These are phyloP conservation scores for Pemphigus obesinymphae DNA, from an alignment of 1,140 invertebrate genomes.

Conservation along the genomic window DNA sequence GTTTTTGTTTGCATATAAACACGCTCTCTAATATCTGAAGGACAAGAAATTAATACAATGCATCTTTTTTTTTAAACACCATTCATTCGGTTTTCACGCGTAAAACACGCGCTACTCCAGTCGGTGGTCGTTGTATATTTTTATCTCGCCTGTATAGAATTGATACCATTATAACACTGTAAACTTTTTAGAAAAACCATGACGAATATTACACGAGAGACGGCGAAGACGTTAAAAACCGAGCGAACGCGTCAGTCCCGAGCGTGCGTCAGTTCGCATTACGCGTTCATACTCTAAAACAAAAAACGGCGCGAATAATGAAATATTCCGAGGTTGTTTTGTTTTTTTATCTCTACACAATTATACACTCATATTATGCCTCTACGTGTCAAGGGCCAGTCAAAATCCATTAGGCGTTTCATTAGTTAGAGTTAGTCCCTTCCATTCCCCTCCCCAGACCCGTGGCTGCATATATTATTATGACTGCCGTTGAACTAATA, in stretches of 20 bases:
- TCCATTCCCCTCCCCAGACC: too few relatives aligned
- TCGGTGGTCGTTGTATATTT: too few relatives aligned
- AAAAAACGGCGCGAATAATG: neutral
- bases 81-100: too few relatives aligned
- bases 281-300: neutral
- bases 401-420: conserved; percentile 8
- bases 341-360: neutral
- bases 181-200: neutral
- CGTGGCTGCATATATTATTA: too few relatives aligned
- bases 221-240: neutral
- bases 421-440: neutral
- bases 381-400: neutral
- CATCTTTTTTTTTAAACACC: too few relatives aligned
- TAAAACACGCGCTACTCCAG: too few relatives aligned
- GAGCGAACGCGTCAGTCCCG: neutral
- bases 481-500: neutral
- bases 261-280: conserved; percentile 2
- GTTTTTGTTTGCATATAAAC: too few relatives aligned
- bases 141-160: too few relatives aligned
- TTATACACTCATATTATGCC: neutral
- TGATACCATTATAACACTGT: too few relatives aligned
- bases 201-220: neutral
- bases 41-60: too few relatives aligned
- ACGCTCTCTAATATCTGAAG: too few relatives aligned
- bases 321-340: conserved; percentile 14